These are phyloP conservation scores for Cinclus cinclus DNA, from an alignment of 2,113 vertebrate species.

Conservation along the genomic window DNA sequence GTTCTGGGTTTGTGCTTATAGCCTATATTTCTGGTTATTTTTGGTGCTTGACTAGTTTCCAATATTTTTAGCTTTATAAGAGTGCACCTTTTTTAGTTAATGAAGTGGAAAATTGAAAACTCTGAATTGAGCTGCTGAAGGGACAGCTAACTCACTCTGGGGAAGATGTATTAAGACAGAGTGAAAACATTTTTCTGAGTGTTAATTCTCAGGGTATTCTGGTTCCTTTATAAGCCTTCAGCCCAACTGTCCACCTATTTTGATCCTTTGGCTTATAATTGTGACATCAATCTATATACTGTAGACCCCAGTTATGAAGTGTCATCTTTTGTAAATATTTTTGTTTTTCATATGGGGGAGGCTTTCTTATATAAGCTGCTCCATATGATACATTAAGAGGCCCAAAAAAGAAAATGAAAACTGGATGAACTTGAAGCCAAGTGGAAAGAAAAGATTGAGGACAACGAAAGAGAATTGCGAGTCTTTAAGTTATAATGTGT, in stretches of 20 bases:
- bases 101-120: not conserved
- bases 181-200: not conserved
- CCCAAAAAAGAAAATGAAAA: not conserved
- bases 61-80: not conserved
- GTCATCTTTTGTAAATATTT: not conserved
- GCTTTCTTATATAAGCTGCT: not conserved
- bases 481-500: not conserved
- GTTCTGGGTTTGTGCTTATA: not conserved
- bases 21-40: not conserved
- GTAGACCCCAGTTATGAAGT: not conserved
- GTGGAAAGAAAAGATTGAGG: not conserved
- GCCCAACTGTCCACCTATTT: not conserved
- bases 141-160: not conserved
- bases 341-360: not conserved
- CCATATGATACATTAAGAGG: not conserved
- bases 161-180: not conserved
- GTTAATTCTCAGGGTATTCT: not conserved
- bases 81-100: not conserved
- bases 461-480: not conserved
- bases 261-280: not conserved
- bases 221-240: not conserved
- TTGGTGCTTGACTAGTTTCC: not conserved
- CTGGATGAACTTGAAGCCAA: not conserved
- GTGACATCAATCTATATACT: not conserved
- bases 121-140: not conserved